These are phyloP conservation scores for Ochropleura leucogaster DNA, from an alignment of 2,888 invertebrate species.

Conservation along the genomic window DNA sequence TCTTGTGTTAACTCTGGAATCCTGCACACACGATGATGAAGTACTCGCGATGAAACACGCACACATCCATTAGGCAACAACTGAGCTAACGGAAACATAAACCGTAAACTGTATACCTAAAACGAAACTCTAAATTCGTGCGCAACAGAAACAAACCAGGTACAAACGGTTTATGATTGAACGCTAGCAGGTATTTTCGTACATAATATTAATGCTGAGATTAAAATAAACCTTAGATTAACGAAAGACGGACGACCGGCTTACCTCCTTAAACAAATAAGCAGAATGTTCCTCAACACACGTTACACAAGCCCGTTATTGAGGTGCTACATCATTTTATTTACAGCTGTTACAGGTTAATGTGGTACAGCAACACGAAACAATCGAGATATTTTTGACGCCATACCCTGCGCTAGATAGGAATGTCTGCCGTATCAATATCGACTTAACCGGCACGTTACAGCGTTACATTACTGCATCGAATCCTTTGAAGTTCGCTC, in stretches of 20 bases:
- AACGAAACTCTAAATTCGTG: constrained; percentile 77
- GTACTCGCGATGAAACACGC: constrained; percentile 64
- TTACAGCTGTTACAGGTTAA: constrained; percentile 86
- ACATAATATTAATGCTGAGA: constrained; percentile 85
- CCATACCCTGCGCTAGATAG: constrained; percentile 17
- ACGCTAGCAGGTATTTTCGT: constrained; percentile 86
- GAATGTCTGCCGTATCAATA: constrained; percentile 30
- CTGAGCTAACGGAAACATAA: constrained; percentile 75
- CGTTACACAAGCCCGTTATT: constrained; percentile 84
- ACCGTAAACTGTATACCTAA: constrained; percentile 78
- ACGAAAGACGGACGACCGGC: constrained; percentile 85
- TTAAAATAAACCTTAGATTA: constrained; percentile 85
- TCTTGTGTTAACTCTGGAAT: constrained; percentile 47
- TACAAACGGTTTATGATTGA: constrained; percentile 88
- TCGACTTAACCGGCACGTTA: constrained; percentile 19
- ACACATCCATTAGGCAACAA: constrained; percentile 77
- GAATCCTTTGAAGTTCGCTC: constrained; percentile 47
- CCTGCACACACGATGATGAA: constrained; percentile 65
- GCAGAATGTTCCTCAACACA: constrained; percentile 84
- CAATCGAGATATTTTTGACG: constrained; percentile 83
- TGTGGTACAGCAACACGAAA: constrained; percentile 84
- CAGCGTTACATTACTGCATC: constrained; percentile 25
- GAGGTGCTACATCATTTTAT: constrained; percentile 89
- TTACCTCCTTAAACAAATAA: constrained; percentile 86
- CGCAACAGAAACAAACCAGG: constrained; percentile 89